These are phyloP conservation scores for Corydoras sp. DNA, from an alignment of 2,113 vertebrate species.

Conservation along the genomic window DNA sequence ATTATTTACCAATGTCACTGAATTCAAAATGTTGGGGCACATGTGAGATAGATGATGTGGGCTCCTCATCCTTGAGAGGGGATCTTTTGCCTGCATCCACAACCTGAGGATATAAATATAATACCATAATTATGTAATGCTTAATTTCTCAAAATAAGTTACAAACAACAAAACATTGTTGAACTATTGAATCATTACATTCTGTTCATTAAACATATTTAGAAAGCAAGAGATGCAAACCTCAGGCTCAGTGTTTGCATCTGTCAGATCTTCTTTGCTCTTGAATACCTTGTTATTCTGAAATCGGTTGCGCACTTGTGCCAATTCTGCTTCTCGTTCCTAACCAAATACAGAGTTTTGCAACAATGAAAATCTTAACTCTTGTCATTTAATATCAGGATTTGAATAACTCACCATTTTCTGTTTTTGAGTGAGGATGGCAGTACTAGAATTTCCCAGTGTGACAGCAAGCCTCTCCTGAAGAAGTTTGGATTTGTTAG, in stretches of 20 bases:
- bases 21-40: too few relatives aligned
- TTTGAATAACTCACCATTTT: constrained; percentile 70
- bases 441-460: constrained; percentile 71
- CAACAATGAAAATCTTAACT: too few relatives aligned
- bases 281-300: constrained; percentile 78
- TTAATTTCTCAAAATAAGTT: too few relatives aligned
- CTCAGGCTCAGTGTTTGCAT: constrained; percentile 49
- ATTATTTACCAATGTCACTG: too few relatives aligned
- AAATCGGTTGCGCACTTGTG: constrained; percentile 77
- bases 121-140: too few relatives aligned
- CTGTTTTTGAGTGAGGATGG: constrained; percentile 74
- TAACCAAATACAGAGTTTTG: constrained; percentile 44
- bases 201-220: neutral
- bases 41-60: too few relatives aligned
- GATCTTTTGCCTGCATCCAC: neutral
- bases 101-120: constrained; percentile 15
- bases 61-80: too few relatives aligned
- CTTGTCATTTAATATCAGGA: too few relatives aligned
- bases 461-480: constrained; percentile 76
- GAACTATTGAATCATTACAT: neutral
- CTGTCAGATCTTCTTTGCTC: constrained; percentile 55
- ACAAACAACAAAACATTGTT: too few relatives aligned
- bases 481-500: constrained; percentile 77
- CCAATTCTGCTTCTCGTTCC: constrained; percentile 88
- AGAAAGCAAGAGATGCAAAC: constrained; percentile 34